A percentile compares a stretch with the other conserved stretches of the same genome.
Conservation (phyloP, 2,113 vertebrate species). For the Mohoua ochrocephala region DNA sequence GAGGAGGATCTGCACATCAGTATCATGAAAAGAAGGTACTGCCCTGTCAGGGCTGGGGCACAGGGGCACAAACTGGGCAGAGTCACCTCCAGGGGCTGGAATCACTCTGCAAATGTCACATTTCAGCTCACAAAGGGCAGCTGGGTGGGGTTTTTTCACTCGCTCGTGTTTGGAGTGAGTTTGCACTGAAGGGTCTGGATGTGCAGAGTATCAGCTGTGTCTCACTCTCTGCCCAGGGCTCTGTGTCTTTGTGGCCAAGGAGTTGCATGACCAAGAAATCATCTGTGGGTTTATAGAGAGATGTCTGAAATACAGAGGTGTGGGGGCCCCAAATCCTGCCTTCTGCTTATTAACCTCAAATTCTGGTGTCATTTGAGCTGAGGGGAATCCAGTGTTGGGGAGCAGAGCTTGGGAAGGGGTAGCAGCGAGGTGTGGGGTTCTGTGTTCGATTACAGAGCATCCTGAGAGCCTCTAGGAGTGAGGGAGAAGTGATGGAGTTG, state of each 20-base stretch:
- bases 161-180: rapidly evolving
- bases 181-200: neutral
- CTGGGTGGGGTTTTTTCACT: neutral
- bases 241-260: neutral
- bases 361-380: neutral
- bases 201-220: neutral
- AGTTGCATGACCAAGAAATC: neutral
- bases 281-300: rapidly evolving
- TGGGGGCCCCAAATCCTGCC: neutral
- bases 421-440: neutral
- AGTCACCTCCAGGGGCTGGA: neutral
- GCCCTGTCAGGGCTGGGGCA: neutral
- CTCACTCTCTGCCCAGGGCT: neutral
- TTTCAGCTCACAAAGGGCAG: neutral
- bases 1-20: constrained; percentile 87
- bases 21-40: constrained; percentile 97
- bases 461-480: neutral
- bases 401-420: neutral
- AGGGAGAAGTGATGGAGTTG: neutral
- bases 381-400: neutral
- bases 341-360: neutral
- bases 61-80: neutral
- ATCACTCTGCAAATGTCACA: rapidly evolving
- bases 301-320: neutral
- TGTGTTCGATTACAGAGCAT: rapidly evolving